Base-by-base conservation (phyloP, 2,888 invertebrate species). In the Sinhomidia bicolor region DNA sequence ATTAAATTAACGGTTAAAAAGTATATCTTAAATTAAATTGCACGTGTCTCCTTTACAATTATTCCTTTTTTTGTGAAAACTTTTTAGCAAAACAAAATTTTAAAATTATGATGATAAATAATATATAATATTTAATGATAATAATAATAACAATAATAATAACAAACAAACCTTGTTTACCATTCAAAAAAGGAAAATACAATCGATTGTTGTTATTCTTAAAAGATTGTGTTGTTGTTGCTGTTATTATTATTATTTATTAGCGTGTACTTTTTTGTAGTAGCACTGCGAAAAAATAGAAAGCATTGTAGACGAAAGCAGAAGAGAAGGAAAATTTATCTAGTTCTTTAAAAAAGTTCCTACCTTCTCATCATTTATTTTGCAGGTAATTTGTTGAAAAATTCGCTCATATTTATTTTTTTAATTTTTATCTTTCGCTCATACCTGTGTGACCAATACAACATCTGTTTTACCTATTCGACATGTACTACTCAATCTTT, bases 101-200 rank as follows among this genome's bases (percentile, higher is more conserved):
- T 12, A 12, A 62, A 62, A 68, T 36, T 36, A 41, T 17, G 36
- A 36, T 68, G 14, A 41, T 68, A 9, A 41, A 41, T 36, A 68
- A 62, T 62, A 60, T 57, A 20, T 54, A 54, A 1, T 17, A 57
- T 0, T 57, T n/a, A 26, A 23, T 57, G 7, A 62, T 71, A 71
- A 41, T 71, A 71, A 71, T 71, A 71, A 71, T 71, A 71, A 71
- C 32, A 71, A 71, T 32, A 71, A 71, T 71, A 71, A 71, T 41
- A 71, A 71, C 36, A 71, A 71, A 41, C 20, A 12, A 47, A 47
- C 23, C 47, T 47, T 71, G 71, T 71, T 71, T 47, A 71, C 71
- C 71, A 71, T 26, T 71, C 47, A 23, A 44, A 47, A 71, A 68
- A 68, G 68, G 71, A 47, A 71, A 71, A 71, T 71, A 71, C 71